Percentiles rank a stretch among this genome's conserved stretches.
Conservation (phyloP, 2,888 invertebrate species). For the Apamea epomidion region DNA sequence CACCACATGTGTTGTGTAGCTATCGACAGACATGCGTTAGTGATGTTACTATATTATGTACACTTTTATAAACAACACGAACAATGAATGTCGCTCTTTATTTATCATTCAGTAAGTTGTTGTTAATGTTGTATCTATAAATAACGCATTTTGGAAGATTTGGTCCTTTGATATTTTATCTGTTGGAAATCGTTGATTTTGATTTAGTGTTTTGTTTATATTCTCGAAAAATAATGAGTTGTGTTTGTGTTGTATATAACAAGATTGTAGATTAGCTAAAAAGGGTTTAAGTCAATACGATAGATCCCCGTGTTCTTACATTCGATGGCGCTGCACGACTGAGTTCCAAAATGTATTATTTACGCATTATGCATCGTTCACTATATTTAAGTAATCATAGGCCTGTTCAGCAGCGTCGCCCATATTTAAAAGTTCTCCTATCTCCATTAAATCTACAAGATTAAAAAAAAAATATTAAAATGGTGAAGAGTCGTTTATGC, state of each 20-base stretch:
- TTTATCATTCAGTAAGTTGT: slow-evolving; percentile 16
- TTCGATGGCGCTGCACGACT: slow-evolving; percentile 8
- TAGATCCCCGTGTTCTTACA: not conserved
- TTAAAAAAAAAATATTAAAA: slow-evolving; percentile 2
- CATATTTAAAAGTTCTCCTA: slow-evolving; percentile 15
- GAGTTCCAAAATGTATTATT: slow-evolving; percentile 37
- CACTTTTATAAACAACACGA: slow-evolving; percentile 29
- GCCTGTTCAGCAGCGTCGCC: slow-evolving; percentile 26
- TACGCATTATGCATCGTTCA: slow-evolving; percentile 23
- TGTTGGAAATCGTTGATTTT: slow-evolving; percentile 10
- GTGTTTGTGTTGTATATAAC: slow-evolving; percentile 1
- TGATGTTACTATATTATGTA: slow-evolving; percentile 24
- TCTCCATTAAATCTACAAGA: slow-evolving; percentile 11
- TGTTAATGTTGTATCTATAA: slow-evolving; percentile 3
- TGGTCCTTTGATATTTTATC: slow-evolving; percentile 1
- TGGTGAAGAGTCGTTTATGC: not conserved
- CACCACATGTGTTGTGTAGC: not conserved
- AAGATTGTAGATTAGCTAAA: slow-evolving; percentile 5
- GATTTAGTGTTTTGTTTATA: slow-evolving; percentile 1
- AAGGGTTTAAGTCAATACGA: slow-evolving; percentile 3
- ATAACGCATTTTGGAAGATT: slow-evolving; percentile 31
- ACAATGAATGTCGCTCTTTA: not conserved
- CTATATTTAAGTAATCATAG: slow-evolving; percentile 25
- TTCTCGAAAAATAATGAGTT: slow-evolving; percentile 2
- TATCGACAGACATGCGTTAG: not conserved